Percentiles rank a stretch among this genome's conserved stretches.
Evolutionary conservation across 2,888 invertebrate genomes (phyloP).

Genomic region (Agrenia bidenticulata): DNA sequence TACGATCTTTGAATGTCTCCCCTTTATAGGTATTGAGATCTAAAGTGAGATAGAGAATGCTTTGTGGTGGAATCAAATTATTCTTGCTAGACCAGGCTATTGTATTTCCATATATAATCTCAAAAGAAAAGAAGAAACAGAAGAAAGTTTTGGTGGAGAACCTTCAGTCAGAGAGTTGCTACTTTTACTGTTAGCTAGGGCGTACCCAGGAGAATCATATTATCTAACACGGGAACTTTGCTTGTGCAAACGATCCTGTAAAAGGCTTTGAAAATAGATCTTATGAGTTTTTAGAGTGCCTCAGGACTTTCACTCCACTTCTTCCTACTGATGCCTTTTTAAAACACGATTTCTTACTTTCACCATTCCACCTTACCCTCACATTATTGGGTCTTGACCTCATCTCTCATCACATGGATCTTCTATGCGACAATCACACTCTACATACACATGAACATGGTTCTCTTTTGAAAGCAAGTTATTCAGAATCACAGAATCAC

Average conservation of each 20-base stretch:
- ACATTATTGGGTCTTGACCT: too few relatives aligned
- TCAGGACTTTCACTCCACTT: conserved; percentile 21
- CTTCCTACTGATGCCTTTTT: not conserved
- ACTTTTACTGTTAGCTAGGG: conserved; percentile 13
- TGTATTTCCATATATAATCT: conserved; percentile 6
- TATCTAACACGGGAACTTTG: conserved; percentile 24
- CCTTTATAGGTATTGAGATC: not conserved
- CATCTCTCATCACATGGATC: too few relatives aligned
- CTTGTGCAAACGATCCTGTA: conserved; percentile 22
- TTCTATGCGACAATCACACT: too few relatives aligned
- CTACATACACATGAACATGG: too few relatives aligned
- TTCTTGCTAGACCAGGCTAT: not conserved
- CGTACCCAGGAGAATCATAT: conserved; percentile 20
- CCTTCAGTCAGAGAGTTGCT: conserved; percentile 3
- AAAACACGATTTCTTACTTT: conserved; percentile 10
- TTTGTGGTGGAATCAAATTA: too few relatives aligned
- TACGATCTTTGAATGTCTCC: too few relatives aligned
- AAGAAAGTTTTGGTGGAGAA: not conserved
- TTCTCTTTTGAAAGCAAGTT: too few relatives aligned
- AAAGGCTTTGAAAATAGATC: conserved; percentile 22
- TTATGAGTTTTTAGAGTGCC: conserved; percentile 24
- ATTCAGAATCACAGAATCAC: too few relatives aligned
- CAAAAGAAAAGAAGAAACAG: not conserved
- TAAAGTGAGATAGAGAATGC: not conserved
- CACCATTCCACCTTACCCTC: not conserved